These are phyloP conservation scores for Triops longicaudatus DNA, from an alignment of 1,140 invertebrate species.

Conservation along the genomic window DNA sequence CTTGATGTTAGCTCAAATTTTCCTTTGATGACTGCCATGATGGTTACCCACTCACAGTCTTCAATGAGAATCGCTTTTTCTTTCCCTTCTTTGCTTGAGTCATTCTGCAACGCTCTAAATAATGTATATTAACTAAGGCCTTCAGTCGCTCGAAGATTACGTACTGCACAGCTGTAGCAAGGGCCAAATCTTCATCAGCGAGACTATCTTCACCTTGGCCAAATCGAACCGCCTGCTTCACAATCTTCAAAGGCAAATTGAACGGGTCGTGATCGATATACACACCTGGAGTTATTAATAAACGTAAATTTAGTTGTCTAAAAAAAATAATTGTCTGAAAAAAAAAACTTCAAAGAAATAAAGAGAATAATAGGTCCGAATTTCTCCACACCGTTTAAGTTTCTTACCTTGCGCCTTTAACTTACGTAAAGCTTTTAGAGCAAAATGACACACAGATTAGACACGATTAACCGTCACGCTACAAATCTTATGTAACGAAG, in stretches of 20 bases:
- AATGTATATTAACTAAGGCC: not conserved
- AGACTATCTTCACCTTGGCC: conserved; percentile 28
- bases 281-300: not conserved
- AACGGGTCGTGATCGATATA: conserved; percentile 13
- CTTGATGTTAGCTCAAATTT: conserved; percentile 55
- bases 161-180: conserved; percentile 28
- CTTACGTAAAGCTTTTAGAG: not conserved
- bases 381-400: no score
- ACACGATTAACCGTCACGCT: no score
- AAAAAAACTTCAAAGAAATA: not conserved
- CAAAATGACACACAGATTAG: no score
- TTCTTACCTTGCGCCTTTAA: not conserved
- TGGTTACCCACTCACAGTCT: conserved; percentile 54
- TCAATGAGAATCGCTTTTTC: conserved; percentile 53
- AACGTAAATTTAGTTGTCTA: not conserved
- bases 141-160: not conserved
- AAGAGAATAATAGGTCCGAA: no score
- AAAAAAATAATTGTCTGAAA: not conserved
- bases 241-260: conserved; percentile 30
- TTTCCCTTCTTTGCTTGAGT: conserved; percentile 35
- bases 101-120: conserved; percentile 24
- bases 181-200: conserved; percentile 30
- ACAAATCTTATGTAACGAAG: not conserved
- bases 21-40: conserved; percentile 54
- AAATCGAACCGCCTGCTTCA: conserved; percentile 30